Evolutionary conservation across 2,888 invertebrate species (phyloP).

Genomic region (Phengaris arion): DNA sequence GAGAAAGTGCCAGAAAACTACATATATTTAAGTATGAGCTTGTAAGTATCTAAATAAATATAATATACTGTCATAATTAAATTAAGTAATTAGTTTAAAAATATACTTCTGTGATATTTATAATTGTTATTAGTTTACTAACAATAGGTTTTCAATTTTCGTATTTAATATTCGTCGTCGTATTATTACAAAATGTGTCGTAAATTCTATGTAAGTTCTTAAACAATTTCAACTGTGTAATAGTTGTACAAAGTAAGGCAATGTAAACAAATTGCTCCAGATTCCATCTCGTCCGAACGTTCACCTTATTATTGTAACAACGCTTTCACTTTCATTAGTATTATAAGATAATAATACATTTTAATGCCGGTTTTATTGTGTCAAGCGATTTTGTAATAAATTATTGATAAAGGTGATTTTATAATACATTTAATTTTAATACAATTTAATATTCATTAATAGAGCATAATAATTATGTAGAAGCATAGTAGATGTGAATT

Average conservation of each 20-base stretch:
- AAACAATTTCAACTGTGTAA: conserved; percentile 29
- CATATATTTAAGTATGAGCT: conserved; percentile 35
- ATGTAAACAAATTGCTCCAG: conserved; percentile 43
- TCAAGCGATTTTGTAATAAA: background rate
- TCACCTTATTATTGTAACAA: conserved; percentile 52
- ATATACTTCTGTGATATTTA: conserved; percentile 64
- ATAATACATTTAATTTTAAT: too few relatives aligned
- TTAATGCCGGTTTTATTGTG: conserved; percentile 7
- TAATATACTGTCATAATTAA: background rate
- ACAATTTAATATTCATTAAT: too few relatives aligned
- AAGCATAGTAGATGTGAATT: too few relatives aligned
- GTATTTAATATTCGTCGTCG: conserved; percentile 11
- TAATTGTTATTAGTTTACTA: conserved; percentile 32
- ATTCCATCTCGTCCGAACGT: conserved; percentile 51
- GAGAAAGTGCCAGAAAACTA: conserved; percentile 59
- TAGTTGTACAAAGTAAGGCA: conserved; percentile 30
- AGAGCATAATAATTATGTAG: too few relatives aligned
- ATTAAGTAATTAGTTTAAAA: conserved; percentile 31
- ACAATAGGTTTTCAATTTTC: conserved; percentile 22
- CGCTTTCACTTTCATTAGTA: conserved; percentile 64
- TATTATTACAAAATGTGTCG: conserved; percentile 7
- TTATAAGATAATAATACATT: conserved; percentile 40
- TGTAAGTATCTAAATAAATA: conserved; percentile 9
- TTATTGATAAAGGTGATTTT: too few relatives aligned
- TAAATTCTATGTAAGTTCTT: conserved; percentile 14